Evolutionary conservation across 2,797 vertebrate species (phyloP), one percentile per base, ranked within the genome.

Genomic region (Cyclura pinguis): DNA sequence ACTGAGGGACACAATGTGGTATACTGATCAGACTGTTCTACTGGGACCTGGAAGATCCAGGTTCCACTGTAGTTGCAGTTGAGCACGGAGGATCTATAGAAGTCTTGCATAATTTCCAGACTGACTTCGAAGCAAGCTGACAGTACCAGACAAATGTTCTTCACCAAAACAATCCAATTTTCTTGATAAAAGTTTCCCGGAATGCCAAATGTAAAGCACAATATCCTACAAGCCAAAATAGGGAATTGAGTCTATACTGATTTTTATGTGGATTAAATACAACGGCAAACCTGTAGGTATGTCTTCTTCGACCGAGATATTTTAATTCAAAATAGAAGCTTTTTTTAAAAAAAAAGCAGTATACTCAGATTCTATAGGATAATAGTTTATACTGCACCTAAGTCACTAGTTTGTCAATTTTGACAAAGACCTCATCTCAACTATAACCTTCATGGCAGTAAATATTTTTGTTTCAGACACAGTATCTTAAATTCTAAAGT

Each of bases 181-280:
- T 8, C 95, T 99, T 84, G 98, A 99, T 16, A 98, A 99, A 93
- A 99, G 99, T 88, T 98, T 99, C 95, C 96, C 99, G 0, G 98
- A 99, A 93, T 99, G 99, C 99, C 6, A 98, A 97, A 85, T 99
- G 99, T 94, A 97, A 93, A 57, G 90, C 94, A 1, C 93, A 97
- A 2, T 99, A 99, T 89, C 98, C 98, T 85, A 98, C 98, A 52
- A 99, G 98, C 35, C 98, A 98, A 85, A 98, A 99, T 35, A 97
- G 99, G 69, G 98, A 99, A 93, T 97, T 99, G 99, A 1, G 97
- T 97, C 3, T 99, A 99, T 89, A 97, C 99, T 7, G 99, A 99
- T 89, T 98, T 97, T 95, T 99, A 99, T 93, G 98, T 95, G 85
- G 94, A 95, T 94, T 97, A 95, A 97, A 84, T 90, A 89, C 81